A percentile compares a stretch with the other conserved stretches of the same genome.
Evolutionary conservation across 2,113 vertebrate genomes (phyloP).

Genomic region (Lepus americanus): DNA sequence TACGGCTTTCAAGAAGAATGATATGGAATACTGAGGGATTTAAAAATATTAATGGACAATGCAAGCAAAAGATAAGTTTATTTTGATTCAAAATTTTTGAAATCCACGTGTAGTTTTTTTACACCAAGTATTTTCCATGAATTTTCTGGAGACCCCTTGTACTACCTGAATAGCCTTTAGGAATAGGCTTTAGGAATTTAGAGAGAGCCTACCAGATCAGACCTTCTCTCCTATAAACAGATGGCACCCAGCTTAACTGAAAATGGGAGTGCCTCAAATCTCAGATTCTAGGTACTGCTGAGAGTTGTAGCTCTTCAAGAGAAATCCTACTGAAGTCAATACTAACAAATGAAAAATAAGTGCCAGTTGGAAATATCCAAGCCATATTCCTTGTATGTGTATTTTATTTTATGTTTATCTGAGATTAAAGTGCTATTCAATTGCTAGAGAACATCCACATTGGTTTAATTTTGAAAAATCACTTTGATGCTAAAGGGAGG

Average conservation of each 20-base stretch:
- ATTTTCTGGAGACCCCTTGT: no score
- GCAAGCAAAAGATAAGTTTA: no score
- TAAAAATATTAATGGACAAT: no score
- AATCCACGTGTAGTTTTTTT: no score
- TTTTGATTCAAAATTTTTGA: no score
- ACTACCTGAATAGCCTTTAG: not conserved
- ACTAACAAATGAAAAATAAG: not conserved
- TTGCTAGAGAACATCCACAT: not conserved
- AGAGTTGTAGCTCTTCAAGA: not conserved
- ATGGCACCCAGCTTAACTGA: not conserved
- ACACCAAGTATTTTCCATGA: no score
- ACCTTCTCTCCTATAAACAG: not conserved
- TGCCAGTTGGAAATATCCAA: not conserved
- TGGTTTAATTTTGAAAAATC: conserved; percentile 23
- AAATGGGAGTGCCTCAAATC: not conserved
- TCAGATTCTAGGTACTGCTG: not conserved
- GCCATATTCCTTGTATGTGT: not conserved
- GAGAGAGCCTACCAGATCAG: not conserved
- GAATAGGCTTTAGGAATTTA: not conserved
- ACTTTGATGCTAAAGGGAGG: not conserved
- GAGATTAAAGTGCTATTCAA: not conserved
- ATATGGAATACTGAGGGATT: no score
- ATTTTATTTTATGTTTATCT: not conserved
- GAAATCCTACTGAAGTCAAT: not conserved
- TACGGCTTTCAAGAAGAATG: not conserved